phyloP scores from a whole-genome alignment of 2,888 invertebrate genomes.

The Spodoptera exigua region DNA sequence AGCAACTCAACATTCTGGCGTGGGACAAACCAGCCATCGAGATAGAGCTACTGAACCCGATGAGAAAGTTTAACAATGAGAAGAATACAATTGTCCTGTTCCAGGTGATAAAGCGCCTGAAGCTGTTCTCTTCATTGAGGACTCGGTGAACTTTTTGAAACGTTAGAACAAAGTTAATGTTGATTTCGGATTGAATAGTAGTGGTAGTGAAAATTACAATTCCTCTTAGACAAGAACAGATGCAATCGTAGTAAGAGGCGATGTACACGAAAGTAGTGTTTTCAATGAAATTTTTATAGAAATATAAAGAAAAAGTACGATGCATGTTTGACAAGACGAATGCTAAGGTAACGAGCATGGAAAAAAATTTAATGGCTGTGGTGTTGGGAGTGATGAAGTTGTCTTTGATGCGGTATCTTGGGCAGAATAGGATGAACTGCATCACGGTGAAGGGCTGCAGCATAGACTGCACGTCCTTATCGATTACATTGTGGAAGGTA shows the following conservation, averaged over 20 bases:
- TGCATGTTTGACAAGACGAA: not conserved
- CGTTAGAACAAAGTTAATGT: constrained; percentile 7
- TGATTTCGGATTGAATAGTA: not conserved
- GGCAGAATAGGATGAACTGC: constrained; percentile 12
- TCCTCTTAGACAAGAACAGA: not conserved
- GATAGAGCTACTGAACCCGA: not conserved
- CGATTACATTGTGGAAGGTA: constrained; percentile 1
- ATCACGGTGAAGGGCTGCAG: constrained; percentile 8
- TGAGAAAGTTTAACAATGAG: not conserved
- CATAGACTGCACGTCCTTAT: constrained; percentile 21
- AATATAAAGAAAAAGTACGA: not conserved
- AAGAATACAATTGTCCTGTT: constrained; percentile 4
- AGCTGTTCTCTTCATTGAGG: not conserved
- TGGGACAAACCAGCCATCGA: not conserved
- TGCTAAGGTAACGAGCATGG: constrained; percentile 1
- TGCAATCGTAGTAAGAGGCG: not conserved
- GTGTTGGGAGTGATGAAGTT: constrained; percentile 8
- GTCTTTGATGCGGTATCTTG: constrained; percentile 14
- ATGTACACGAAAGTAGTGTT: not conserved
- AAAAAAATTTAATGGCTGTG: not conserved
- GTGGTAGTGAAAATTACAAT: not conserved
- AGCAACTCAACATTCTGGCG: constrained; percentile 1
- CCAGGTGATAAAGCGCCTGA: not conserved
- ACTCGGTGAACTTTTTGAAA: constrained; percentile 30
- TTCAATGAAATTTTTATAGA: constrained; percentile 6